These are phyloP conservation scores for Lepidocyrtinus sp. DNA, from an alignment of 2,888 invertebrate genomes.

Conservation along the genomic window DNA sequence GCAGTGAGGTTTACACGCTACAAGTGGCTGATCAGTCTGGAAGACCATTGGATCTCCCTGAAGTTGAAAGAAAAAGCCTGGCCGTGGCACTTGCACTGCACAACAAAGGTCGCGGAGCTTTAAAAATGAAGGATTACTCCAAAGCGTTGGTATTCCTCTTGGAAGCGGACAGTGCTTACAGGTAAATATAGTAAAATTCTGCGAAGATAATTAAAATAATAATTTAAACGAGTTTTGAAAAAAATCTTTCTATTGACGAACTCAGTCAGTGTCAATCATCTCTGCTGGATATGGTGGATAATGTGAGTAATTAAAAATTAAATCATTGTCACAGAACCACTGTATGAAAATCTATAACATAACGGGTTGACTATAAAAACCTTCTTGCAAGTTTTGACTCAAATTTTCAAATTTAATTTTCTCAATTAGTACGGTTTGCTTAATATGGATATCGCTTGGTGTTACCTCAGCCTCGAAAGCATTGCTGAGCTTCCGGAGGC, in stretches of 20 bases:
- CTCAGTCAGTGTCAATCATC: slow-evolving; percentile 79
- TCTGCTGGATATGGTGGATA: slow-evolving; percentile 82
- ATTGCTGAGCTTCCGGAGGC: slow-evolving; percentile 83
- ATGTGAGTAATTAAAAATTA: slow-evolving; percentile 71
- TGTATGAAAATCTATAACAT: neutral
- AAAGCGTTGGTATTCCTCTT: slow-evolving; percentile 82
- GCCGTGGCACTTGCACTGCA: slow-evolving; percentile 85
- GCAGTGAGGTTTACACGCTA: slow-evolving; percentile 52
- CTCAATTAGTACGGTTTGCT: slow-evolving; percentile 80
- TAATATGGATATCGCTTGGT: slow-evolving; percentile 91
- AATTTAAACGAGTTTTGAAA: neutral
- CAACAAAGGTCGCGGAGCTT: slow-evolving; percentile 82
- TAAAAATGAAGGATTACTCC: slow-evolving; percentile 79
- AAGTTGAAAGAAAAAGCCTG: slow-evolving; percentile 80
- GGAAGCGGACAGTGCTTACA: slow-evolving; percentile 84
- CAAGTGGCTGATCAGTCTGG: slow-evolving; percentile 82
- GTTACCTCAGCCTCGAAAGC: slow-evolving; percentile 84
- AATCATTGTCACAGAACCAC: too few species aligned
- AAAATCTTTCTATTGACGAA: slow-evolving; percentile 11
- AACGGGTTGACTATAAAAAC: neutral
- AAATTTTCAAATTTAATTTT: neutral
- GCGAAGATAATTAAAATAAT: slow-evolving; percentile 12
- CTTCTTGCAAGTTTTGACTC: too few species aligned
- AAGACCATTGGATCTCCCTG: slow-evolving; percentile 80
- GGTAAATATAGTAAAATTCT: slow-evolving; percentile 72